Conservation (phyloP, 2,113 vertebrate species). For the Mirounga angustirostris region DNA sequence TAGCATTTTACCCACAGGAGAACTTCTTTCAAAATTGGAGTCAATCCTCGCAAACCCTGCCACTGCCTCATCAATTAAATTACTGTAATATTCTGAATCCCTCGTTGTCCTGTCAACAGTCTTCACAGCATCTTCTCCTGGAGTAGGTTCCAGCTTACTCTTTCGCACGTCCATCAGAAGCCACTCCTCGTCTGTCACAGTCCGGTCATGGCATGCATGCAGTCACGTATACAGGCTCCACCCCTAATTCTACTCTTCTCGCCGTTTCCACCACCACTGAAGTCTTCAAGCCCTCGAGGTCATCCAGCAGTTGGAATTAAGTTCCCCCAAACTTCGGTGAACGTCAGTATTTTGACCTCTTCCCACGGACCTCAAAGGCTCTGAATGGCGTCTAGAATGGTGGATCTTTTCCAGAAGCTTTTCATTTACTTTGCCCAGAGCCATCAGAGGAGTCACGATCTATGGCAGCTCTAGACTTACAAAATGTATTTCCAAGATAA, state of each 20-base stretch:
- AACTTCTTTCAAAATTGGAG: neutral
- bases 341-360: neutral
- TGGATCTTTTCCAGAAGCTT: neutral
- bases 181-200: neutral
- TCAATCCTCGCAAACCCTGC: neutral
- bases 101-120: neutral
- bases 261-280: neutral
- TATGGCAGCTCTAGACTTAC: neutral
- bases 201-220: neutral
- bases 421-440: neutral
- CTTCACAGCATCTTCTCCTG: neutral
- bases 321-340: neutral
- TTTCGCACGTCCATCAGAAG: neutral
- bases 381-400: neutral
- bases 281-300: neutral
- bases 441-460: neutral
- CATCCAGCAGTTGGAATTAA: neutral
- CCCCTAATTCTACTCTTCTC: neutral
- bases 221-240: neutral
- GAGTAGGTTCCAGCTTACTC: neutral
- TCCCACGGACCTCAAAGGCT: neutral
- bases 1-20: neutral
- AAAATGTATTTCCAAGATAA: neutral
- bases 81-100: neutral
- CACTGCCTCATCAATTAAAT: neutral